Evolutionary conservation across 2,797 vertebrate species (phyloP).

Genomic region (Sphenodon punctatus): DNA sequence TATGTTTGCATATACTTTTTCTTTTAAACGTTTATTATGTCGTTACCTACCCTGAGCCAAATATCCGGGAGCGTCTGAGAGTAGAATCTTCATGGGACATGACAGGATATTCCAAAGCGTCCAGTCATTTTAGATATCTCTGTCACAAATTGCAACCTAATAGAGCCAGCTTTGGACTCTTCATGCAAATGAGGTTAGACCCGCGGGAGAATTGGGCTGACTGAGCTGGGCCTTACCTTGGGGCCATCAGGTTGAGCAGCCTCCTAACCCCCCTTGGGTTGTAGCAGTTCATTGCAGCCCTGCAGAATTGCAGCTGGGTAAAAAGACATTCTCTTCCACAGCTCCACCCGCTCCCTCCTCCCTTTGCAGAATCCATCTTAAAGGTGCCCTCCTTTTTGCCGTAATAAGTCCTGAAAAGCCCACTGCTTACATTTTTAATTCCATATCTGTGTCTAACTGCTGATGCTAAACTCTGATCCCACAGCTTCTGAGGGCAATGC

Average conservation of each 20-base stretch:
- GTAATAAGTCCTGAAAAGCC: conserved; percentile 28
- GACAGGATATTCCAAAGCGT: neutral
- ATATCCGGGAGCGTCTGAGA: no score
- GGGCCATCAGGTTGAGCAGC: neutral
- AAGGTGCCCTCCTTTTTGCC: neutral
- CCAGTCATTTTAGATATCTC: accelerated
- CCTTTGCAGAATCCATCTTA: neutral
- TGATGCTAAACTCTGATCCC: conserved; percentile 58
- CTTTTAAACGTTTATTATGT: no score
- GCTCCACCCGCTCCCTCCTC: neutral
- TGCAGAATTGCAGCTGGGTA: neutral
- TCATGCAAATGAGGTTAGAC: accelerated
- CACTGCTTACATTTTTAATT: conserved; percentile 63
- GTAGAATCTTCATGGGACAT: neutral
- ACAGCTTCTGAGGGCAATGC: conserved; percentile 60
- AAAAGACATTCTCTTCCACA: neutral
- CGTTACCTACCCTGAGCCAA: no score
- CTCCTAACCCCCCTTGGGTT: neutral
- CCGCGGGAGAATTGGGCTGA: neutral
- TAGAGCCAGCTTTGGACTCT: accelerated
- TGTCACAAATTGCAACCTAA: accelerated
- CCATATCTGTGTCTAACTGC: conserved; percentile 68
- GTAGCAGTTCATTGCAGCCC: neutral
- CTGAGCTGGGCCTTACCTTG: neutral
- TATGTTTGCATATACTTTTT: no score